phyloP scores from a whole-genome alignment of 2,888 invertebrate species.

The Noctua janthe region DNA sequence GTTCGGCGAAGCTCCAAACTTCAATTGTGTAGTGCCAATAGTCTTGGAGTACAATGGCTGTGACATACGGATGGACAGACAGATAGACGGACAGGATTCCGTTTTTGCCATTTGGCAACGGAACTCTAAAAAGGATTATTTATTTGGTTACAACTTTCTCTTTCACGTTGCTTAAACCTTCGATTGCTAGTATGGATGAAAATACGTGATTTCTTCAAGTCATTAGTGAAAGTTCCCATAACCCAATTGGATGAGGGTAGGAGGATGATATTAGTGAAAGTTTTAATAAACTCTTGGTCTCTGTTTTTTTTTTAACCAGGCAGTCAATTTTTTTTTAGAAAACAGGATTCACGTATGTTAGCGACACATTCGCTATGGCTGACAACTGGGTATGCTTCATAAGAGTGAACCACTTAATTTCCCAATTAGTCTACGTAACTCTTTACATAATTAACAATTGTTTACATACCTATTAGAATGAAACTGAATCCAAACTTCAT shows the following conservation, averaged over 20 bases:
- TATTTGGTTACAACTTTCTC: neutral
- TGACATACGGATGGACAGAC: neutral
- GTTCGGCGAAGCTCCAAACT: too few relatives aligned
- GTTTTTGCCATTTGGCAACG: neutral
- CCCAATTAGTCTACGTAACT: neutral
- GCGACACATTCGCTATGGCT: neutral
- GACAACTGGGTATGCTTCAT: neutral
- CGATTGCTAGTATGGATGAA: neutral
- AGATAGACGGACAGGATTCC: neutral
- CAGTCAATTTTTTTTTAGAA: neutral
- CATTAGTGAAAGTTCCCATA: neutral
- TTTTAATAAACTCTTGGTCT: neutral
- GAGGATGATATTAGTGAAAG: too few relatives aligned
- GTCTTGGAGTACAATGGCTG: neutral
- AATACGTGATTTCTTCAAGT: neutral
- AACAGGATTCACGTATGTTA: neutral
- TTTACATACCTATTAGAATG: constrained; percentile 68
- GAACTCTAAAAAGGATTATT: neutral
- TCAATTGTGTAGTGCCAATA: too few relatives aligned
- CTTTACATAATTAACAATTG: neutral
- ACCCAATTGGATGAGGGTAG: neutral
- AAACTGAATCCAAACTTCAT: constrained; percentile 68
- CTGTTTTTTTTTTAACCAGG: neutral
- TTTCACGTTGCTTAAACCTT: neutral
- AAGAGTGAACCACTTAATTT: neutral